phyloP scores from a whole-genome alignment of 2,797 vertebrate genomes.

The Gouania willdenowi region DNA sequence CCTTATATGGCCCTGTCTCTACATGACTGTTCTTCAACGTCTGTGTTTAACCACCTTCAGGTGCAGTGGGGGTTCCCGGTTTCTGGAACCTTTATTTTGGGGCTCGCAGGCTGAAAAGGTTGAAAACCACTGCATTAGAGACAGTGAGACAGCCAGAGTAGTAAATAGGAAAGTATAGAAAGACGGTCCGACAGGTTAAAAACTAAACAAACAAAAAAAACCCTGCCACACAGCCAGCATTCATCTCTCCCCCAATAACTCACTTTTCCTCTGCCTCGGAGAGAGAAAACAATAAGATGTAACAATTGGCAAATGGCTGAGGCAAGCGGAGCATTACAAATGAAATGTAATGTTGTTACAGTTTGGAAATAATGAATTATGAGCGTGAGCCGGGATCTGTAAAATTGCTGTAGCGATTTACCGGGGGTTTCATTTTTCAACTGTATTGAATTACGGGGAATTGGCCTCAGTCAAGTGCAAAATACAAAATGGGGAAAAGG shows the following conservation, averaged over 20 bases:
- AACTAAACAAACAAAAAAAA: conserved; percentile 9
- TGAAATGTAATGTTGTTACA: conserved; percentile 72
- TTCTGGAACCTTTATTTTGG: too few relatives aligned
- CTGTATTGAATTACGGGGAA: conserved; percentile 70
- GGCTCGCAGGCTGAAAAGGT: too few relatives aligned
- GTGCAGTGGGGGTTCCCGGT: too few relatives aligned
- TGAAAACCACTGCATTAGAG: too few relatives aligned
- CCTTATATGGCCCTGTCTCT: too few relatives aligned
- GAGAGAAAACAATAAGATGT: conserved; percentile 67
- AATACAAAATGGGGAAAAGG: conserved; percentile 56
- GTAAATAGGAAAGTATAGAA: conserved; percentile 8
- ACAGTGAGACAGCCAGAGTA: conserved; percentile 12
- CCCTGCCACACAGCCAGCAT: conserved; percentile 24
- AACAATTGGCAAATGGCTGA: conserved; percentile 69
- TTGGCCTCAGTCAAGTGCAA: conserved; percentile 72
- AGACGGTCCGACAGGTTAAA: neutral
- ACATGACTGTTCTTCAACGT: too few relatives aligned
- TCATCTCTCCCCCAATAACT: conserved; percentile 51
- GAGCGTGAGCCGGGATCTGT: conserved; percentile 69
- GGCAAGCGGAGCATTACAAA: conserved; percentile 69
- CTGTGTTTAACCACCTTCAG: too few relatives aligned
- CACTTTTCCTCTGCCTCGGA: conserved; percentile 55
- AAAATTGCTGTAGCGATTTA: conserved; percentile 71
- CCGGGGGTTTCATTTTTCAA: conserved; percentile 71
- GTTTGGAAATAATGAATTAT: conserved; percentile 73